These are phyloP conservation scores for Triplophysa siluroides DNA, from an alignment of 2,113 vertebrate genomes.

Conservation along the genomic window DNA sequence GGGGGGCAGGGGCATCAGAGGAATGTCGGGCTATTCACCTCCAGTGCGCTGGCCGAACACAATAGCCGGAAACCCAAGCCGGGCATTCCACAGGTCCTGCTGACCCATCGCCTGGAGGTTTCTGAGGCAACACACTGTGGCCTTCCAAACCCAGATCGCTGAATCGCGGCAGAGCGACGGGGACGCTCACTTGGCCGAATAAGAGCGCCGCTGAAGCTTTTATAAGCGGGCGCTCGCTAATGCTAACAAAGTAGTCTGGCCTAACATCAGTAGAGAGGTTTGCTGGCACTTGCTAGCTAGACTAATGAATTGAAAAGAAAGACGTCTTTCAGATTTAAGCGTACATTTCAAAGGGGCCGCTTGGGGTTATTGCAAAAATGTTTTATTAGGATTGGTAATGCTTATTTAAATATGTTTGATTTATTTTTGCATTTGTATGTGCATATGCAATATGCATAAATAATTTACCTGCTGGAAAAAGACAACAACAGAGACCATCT, in stretches of 20 bases:
- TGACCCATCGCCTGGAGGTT: slow-evolving; percentile 73
- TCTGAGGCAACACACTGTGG: slow-evolving; percentile 70
- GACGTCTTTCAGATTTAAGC: neutral
- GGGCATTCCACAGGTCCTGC: slow-evolving; percentile 69
- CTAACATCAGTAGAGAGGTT: slow-evolving; percentile 27
- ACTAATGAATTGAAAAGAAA: slow-evolving; percentile 25
- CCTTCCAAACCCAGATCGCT: slow-evolving; percentile 46
- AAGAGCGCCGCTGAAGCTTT: slow-evolving; percentile 21
- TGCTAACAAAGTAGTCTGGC: slow-evolving; percentile 45
- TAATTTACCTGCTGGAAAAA: no score
- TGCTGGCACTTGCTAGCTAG: slow-evolving; percentile 19
- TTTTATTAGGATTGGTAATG: neutral
- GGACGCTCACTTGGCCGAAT: slow-evolving; percentile 41
- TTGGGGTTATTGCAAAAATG: neutral
- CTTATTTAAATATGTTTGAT: no score
- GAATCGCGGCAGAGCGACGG: slow-evolving; percentile 25
- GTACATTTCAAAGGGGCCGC: neutral
- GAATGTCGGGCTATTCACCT: slow-evolving; percentile 59
- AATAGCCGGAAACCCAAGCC: slow-evolving; percentile 69
- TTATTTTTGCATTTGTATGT: no score
- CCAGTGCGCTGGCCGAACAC: slow-evolving; percentile 55
- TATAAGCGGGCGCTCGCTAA: slow-evolving; percentile 30
- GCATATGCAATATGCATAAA: no score
- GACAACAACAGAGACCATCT: no score
- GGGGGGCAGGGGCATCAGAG: slow-evolving; percentile 47